phyloP scores from a whole-genome alignment of 2,797 vertebrate genomes.

The Cuniculus paca region DNA sequence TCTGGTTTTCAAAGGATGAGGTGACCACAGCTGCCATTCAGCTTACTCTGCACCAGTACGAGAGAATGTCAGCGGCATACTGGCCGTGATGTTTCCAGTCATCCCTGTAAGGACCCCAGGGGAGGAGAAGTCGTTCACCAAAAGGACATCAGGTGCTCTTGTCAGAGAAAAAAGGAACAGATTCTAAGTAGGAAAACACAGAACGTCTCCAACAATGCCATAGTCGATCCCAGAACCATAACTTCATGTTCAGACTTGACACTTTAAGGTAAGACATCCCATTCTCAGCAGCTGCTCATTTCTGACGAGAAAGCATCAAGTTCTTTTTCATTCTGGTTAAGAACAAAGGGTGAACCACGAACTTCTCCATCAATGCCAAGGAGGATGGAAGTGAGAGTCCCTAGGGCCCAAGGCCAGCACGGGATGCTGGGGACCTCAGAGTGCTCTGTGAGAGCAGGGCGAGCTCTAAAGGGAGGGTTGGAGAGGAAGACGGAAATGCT shows the following conservation, averaged over 20 bases:
- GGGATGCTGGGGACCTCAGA: not conserved
- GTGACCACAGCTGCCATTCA: not conserved
- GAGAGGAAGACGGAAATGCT: not conserved
- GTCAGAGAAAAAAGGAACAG: not conserved
- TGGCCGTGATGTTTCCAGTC: not conserved
- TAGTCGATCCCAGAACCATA: not conserved
- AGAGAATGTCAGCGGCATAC: not conserved
- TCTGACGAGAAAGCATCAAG: not conserved
- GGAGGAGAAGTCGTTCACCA: not conserved
- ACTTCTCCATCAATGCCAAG: not conserved
- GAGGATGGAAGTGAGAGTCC: not conserved
- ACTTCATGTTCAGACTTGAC: not conserved
- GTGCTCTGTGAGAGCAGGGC: not conserved
- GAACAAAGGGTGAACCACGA: not conserved
- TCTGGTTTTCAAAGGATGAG: slow-evolving; percentile 8
- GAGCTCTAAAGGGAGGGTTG: not conserved
- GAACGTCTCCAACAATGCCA: not conserved
- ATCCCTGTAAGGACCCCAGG: not conserved
- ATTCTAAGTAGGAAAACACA: not conserved
- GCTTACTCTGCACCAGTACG: not conserved
- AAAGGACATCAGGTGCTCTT: not conserved
- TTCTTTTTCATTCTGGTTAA: slow-evolving; percentile 39
- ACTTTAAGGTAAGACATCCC: not conserved
- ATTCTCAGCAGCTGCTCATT: not conserved
- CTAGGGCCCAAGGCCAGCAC: not conserved